A percentile compares a stretch with the other conserved stretches of the same genome.
These are phyloP conservation scores for Dendroctonus ponderosae DNA, from an alignment of 1,140 invertebrate genomes.

Conservation along the genomic window DNA sequence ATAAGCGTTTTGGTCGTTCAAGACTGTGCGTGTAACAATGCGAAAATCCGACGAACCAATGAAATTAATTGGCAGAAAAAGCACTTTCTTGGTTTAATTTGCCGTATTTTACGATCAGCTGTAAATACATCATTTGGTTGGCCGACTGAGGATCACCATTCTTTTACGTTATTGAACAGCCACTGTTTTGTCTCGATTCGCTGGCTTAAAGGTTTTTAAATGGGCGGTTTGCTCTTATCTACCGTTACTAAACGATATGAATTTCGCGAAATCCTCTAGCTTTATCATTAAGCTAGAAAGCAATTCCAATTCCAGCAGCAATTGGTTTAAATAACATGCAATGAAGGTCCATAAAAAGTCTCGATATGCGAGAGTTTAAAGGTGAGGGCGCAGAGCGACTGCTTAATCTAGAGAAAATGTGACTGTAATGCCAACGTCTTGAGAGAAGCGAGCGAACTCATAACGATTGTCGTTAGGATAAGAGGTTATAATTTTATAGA, in stretches of 20 bases:
- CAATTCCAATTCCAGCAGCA: background rate
- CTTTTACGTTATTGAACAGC: too few relatives aligned
- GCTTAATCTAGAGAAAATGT: conserved; percentile 26
- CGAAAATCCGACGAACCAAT: conserved; percentile 22
- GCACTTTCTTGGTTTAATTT: conserved; percentile 5
- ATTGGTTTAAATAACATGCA: background rate
- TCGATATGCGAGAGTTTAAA: conserved; percentile 17
- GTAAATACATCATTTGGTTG: too few relatives aligned
- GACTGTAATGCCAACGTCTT: conserved; percentile 26
- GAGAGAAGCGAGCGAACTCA: conserved; percentile 13
- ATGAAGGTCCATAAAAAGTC: conserved; percentile 1
- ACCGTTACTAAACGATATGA: too few relatives aligned
- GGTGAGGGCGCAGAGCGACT: conserved; percentile 17
- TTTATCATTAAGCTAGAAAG: too few relatives aligned
- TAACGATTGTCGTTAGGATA: conserved; percentile 26
- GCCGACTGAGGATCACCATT: too few relatives aligned
- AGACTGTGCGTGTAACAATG: conserved; percentile 17
- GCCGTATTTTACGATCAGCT: too few relatives aligned
- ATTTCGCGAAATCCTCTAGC: too few relatives aligned
- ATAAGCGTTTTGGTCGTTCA: conserved; percentile 17
- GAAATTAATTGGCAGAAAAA: conserved; percentile 26
- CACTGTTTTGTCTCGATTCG: too few relatives aligned
- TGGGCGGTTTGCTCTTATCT: too few relatives aligned
- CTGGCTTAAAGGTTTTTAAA: too few relatives aligned
- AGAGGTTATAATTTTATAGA: conserved; percentile 29